phyloP scores from a whole-genome alignment of 1,140 invertebrate species.

The Copidosoma floridanum region DNA sequence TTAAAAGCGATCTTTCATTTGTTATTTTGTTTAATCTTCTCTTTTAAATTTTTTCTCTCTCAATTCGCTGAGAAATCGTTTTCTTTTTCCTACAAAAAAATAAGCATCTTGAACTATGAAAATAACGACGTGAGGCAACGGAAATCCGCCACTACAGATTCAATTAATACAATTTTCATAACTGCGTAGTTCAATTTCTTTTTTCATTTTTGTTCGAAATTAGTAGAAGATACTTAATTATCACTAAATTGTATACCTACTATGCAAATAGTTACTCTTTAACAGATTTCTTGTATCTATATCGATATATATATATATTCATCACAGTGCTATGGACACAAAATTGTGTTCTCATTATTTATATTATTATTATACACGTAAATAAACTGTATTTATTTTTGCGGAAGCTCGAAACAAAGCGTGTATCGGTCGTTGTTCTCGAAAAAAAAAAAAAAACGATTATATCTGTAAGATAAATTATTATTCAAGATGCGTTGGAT shows the following conservation, averaged over 20 bases:
- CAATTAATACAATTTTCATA: slow-evolving; percentile 23
- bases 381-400: slow-evolving; percentile 34
- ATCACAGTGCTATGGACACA: slow-evolving; percentile 59
- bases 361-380: slow-evolving; percentile 48
- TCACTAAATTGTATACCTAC: slow-evolving; percentile 44
- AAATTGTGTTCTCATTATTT: slow-evolving; percentile 57
- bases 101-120: slow-evolving; percentile 30
- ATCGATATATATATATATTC: slow-evolving; percentile 56
- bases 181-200: too few species aligned
- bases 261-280: slow-evolving; percentile 51
- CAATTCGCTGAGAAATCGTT: slow-evolving; percentile 21
- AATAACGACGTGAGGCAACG: slow-evolving; percentile 25
- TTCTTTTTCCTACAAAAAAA: slow-evolving; percentile 27
- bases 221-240: slow-evolving; percentile 41
- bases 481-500: slow-evolving; percentile 21
- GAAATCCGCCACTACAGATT: slow-evolving; percentile 18
- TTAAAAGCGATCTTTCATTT: slow-evolving; percentile 25
- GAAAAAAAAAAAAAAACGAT: slow-evolving; percentile 3
- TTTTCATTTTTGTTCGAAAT: slow-evolving; percentile 17
- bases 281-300: slow-evolving; percentile 51
- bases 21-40: slow-evolving; percentile 9
- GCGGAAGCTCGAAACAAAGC: slow-evolving; percentile 14
- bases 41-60: slow-evolving; percentile 24
- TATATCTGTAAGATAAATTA: slow-evolving; percentile 13
- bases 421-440: slow-evolving; percentile 20